Evolutionary conservation across 1,140 invertebrate genomes (phyloP).

Genomic region (Antheraea mylitta): DNA sequence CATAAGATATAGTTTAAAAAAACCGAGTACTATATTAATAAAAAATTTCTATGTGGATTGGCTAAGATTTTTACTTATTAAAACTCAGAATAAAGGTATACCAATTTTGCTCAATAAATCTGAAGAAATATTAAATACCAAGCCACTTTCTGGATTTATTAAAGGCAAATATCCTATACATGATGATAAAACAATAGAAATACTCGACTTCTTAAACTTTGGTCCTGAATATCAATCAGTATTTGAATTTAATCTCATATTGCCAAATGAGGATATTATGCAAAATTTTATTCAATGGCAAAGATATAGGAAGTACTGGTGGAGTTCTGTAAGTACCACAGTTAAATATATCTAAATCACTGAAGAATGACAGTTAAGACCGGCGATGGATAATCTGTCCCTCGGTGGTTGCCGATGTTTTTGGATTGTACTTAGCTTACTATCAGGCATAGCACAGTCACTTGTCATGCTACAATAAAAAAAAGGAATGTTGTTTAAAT

Average conservation of each 20-base stretch:
- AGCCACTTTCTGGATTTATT: conserved; percentile 43
- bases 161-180: conserved; percentile 26
- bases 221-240: conserved; percentile 27
- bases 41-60: conserved; percentile 57
- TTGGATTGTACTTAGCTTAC: no score
- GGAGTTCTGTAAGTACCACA: conserved; percentile 82
- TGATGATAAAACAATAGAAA: conserved; percentile 26
- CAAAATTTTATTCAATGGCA: conserved; percentile 85
- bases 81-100: conserved; percentile 42
- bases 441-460: no score
- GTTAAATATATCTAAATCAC: background rate
- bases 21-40: conserved; percentile 50
- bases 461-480: no score
- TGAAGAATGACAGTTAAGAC: background rate
- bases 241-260: conserved; percentile 38
- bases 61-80: conserved; percentile 48
- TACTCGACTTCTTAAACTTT: conserved; percentile 24
- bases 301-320: conserved; percentile 88
- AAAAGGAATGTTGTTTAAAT: background rate
- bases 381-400: no score
- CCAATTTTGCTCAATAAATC: conserved; percentile 42
- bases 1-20: conserved; percentile 41
- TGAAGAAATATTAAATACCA: conserved; percentile 12
- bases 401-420: no score
- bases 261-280: conserved; percentile 61